Evolutionary conservation across 2,113 vertebrate species (phyloP).

Genomic region (Variabilichromis moorii): DNA sequence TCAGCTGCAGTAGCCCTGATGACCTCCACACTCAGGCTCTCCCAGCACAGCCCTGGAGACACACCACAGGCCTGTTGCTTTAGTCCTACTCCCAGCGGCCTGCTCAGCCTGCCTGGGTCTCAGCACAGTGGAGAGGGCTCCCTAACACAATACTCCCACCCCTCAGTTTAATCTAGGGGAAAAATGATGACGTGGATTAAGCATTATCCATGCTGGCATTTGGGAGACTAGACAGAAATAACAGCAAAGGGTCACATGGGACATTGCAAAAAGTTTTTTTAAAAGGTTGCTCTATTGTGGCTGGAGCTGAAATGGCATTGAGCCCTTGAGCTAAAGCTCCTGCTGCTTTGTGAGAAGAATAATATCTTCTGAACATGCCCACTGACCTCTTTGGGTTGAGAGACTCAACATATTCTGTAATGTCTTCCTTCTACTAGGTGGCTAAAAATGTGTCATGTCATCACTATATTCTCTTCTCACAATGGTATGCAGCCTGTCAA

Average conservation of each 20-base stretch:
- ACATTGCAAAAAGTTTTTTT: conserved; percentile 35
- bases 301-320: conserved; percentile 8
- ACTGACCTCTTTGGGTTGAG: conserved; percentile 22
- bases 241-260: conserved; percentile 16
- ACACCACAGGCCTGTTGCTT: conserved; percentile 54
- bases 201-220: conserved; percentile 24
- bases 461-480: background rate
- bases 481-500: conserved; percentile 12
- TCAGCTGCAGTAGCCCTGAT: conserved; percentile 47
- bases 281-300: conserved; percentile 16
- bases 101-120: background rate
- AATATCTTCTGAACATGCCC: background rate
- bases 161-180: conserved; percentile 29
- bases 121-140: background rate
- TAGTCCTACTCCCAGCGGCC: conserved; percentile 26
- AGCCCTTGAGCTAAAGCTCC: background rate
- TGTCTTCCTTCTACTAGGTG: background rate
- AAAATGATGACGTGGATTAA: conserved; percentile 34
- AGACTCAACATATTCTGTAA: background rate
- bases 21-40: conserved; percentile 31
- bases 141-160: conserved; percentile 25
- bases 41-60: conserved; percentile 20
- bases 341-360: background rate
- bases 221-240: conserved; percentile 47
- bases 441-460: conserved; percentile 18